A percentile compares a stretch with the other conserved stretches of the same genome.
Evolutionary conservation across 2,888 invertebrate species (phyloP).

Genomic region (Ecliptopera silaceata): DNA sequence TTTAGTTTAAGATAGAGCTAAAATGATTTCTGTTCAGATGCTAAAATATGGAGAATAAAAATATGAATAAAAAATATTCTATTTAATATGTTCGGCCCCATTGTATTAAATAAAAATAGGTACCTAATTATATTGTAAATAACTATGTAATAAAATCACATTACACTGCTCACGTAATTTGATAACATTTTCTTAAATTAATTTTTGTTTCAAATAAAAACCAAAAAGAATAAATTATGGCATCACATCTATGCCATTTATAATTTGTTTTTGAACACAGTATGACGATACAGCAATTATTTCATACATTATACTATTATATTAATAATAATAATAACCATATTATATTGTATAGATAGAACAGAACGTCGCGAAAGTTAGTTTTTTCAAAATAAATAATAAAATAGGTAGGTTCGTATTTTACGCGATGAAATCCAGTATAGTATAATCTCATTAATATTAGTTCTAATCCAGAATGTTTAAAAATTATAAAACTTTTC

Average conservation of each 20-base stretch:
- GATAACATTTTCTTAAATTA: not conserved
- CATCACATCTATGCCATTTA: not conserved
- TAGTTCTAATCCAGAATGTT: too few species aligned
- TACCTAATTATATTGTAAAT: constrained; percentile 13
- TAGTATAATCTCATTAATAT: too few species aligned
- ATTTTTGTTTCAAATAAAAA: not conserved
- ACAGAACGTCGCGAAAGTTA: not conserved
- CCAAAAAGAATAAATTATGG: not conserved
- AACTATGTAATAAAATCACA: constrained; percentile 21
- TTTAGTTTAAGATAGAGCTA: too few species aligned
- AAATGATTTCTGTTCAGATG: too few species aligned
- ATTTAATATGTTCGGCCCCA: not conserved
- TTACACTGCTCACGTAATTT: constrained; percentile 9
- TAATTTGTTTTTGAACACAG: not conserved
- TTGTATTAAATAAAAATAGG: constrained; percentile 13
- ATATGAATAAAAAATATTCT: too few species aligned
- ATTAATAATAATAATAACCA: not conserved
- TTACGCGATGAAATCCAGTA: too few species aligned
- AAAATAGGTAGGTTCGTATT: too few species aligned
- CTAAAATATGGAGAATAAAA: too few species aligned
- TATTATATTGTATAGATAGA: not conserved
- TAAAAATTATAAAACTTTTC: too few species aligned
- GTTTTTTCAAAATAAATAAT: too few species aligned
- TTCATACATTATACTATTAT: not conserved
- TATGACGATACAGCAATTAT: not conserved